A percentile compares a stretch with the other conserved stretches of the same genome.
These are phyloP conservation scores for Melanerpes aurifrons DNA, from an alignment of 2,113 vertebrate species.

Conservation along the genomic window DNA sequence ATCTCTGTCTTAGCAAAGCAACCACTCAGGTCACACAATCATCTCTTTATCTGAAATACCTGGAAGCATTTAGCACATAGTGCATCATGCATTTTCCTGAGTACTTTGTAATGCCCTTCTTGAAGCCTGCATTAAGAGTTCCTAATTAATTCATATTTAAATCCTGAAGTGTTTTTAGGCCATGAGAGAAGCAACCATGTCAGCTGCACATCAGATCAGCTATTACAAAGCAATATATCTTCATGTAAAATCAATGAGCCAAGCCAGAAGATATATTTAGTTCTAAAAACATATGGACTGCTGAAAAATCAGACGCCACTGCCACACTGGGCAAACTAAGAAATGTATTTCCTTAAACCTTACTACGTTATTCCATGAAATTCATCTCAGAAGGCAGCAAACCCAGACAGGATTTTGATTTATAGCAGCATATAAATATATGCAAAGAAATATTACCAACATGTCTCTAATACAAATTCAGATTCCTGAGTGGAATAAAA, in stretches of 20 bases:
- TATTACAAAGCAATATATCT: background rate
- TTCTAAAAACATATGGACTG: background rate
- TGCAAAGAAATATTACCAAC: background rate
- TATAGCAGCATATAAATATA: background rate
- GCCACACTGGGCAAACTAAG: background rate
- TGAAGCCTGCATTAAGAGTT: background rate
- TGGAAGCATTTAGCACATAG: background rate
- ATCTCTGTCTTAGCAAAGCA: background rate
- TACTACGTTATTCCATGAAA: background rate
- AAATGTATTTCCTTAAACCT: background rate
- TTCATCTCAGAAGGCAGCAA: slow-evolving; percentile 6
- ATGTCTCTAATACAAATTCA: background rate
- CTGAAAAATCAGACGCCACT: background rate
- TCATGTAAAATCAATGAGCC: background rate
- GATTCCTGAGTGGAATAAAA: background rate
- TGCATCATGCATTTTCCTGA: background rate
- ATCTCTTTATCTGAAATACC: background rate
- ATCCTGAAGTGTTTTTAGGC: background rate
- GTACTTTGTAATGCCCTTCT: background rate
- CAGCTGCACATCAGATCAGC: background rate
- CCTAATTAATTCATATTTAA: fast-evolving
- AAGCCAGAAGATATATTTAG: background rate
- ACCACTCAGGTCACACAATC: fast-evolving
- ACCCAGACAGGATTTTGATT: background rate
- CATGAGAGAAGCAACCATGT: background rate